Evolutionary conservation across 2,113 vertebrate species (phyloP), one percentile per base, ranked within the genome.

Genomic region (Ceuthmochares aereus): DNA sequence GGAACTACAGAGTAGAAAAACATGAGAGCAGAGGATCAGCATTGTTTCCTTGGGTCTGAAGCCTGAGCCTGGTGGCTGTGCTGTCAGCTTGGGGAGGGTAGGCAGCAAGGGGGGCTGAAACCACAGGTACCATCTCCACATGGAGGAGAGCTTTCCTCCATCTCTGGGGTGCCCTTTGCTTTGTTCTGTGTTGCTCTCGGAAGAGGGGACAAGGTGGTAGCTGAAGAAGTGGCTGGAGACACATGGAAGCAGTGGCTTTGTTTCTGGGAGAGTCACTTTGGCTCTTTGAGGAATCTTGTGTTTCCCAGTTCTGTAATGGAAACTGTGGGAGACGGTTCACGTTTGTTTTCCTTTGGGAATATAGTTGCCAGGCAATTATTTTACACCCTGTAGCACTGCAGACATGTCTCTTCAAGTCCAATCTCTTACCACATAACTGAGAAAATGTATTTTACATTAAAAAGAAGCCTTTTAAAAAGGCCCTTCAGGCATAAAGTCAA

Each of bases 291-390:
- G 90, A 83, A 60, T 83, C n/a, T 30, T 51, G 56, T 27, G 88
- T 81, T 94, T 84, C 87, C 68, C 19, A 2, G 85, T 34, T 86
- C 49, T 45, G 20, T 32, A 49, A 27, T 67, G 72, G 82, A 68
- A 87, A 51, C 60, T 84, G 43, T 78, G 84, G 85, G 90, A 93
- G 77, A 82, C 0, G 16, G 54, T 63, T 84, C 6, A 56, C 2
- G 0, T 97, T 85, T 95, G 93, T 96, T 94, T 93, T 96, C 93
- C 91, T 93, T 77, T 63, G 95, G 96, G 94, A 95, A 79, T 23
- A 7, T 66, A 93, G 94, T 96, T 96, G 51, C 84, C 68, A 32
- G 70, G 96, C 96, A 97, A 97, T 97, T 97, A 98, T 97, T 97
- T 97, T 94, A 93, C 92, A 96, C 96, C 97, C 96, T 51, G 72